Base-by-base conservation (phyloP, 2,113 vertebrate genomes). In the Notiomystis cincta region DNA sequence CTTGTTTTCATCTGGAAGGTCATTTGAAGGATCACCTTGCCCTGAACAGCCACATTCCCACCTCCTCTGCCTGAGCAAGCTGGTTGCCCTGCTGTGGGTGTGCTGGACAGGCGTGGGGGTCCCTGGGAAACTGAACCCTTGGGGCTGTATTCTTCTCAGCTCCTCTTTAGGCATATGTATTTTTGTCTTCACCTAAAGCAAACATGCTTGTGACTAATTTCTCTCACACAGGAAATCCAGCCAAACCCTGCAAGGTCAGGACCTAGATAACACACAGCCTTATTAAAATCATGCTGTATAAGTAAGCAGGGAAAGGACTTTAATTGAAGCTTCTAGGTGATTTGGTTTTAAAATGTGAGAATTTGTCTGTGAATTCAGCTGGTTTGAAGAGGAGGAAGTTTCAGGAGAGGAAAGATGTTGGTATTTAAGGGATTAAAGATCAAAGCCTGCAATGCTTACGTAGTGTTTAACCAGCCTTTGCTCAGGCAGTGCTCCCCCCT, bases 351-450 rank as follows among this genome's bases (percentile, higher is more conserved):
- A 79, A 89, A 90, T 81, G 60, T 27, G 48, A 72, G 33, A 48
- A 75, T 61, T 80, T 0, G 0, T 44, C 51, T 75, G 45, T 53
- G 64, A 89, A 84, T 91, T 85, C 21, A 14, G 50, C 16, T 57
- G 22, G 11, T 96, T 81, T 10, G 3, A 79, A 87, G 69, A 88
- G 48, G 54, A 76, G 64, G 50, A 86, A 58, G 31, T 72, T 86
- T 85, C 84, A 80, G 87, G 56, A 88, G n/a, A 75, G 71, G 23
- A 71, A 90, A 94, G 54, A 75, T 51, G 24, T 60, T 92, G 76
- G 67, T 60, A 38, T 95, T 96, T 89, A 90, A 92, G 60, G 35
- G 72, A 83, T 86, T 95, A 89, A 82, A 94, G 90, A 90, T 88
- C 73, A 94, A 90, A 91, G 56, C 38, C 64, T 53, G 11, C 51